phyloP scores from a whole-genome alignment of 2,113 vertebrate species.

The Girardinichthys multiradiatus region DNA sequence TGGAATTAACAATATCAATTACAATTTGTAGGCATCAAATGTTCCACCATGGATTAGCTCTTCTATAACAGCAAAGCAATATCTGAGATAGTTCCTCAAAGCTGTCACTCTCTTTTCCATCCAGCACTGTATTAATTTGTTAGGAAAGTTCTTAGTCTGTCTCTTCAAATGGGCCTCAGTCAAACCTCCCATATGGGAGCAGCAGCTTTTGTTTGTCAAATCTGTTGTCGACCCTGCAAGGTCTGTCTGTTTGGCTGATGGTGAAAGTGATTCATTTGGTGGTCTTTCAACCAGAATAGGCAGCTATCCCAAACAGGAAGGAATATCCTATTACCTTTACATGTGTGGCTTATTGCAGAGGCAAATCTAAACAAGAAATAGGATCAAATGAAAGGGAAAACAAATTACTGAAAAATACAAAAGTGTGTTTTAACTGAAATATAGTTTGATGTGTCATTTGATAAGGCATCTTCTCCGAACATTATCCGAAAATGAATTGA shows the following conservation, averaged over 20 bases:
- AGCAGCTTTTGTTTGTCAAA: conserved; percentile 59
- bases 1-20: background rate
- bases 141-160: conserved; percentile 9
- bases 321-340: background rate
- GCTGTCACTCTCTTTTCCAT: conserved; percentile 3
- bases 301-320: background rate
- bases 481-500: background rate
- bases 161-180: background rate
- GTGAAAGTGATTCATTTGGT: conserved; percentile 22
- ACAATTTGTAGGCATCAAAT: background rate
- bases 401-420: background rate
- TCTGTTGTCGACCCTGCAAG: conserved; percentile 48
- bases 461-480: background rate
- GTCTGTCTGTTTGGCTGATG: conserved; percentile 32
- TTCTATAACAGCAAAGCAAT: background rate
- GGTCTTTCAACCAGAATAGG: background rate
- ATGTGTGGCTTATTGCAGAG: background rate
- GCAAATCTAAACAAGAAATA: background rate
- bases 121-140: conserved; percentile 1
- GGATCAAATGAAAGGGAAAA: background rate
- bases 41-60: background rate
- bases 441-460: background rate
- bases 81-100: conserved; percentile 1
- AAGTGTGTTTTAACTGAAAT: no score
- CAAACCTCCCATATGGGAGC: conserved; percentile 7